Evolutionary conservation across 1,140 invertebrate species (phyloP), one percentile per base, ranked within the genome.

Genomic region (Halictus rubicundus): DNA sequence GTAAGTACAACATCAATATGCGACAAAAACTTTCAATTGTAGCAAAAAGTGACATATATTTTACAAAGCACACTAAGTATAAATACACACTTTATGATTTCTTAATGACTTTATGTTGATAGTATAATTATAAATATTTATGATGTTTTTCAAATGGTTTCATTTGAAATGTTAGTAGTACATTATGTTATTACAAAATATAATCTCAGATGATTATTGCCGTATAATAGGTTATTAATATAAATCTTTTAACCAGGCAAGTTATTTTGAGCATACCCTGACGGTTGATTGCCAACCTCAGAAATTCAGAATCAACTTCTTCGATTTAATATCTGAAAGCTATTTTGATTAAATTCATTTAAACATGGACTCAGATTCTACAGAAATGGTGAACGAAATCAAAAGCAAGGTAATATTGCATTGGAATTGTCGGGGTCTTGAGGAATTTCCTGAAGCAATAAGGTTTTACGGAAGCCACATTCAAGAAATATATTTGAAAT

Each of bases 401-500:
- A 86, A 80, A 71, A 78, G 76, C 25, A 92, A 90, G 80, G 42
- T 69, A 32, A 88, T 92, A 78, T 74, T 92, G 14, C 91, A 92
- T 27, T 92, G 91, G 90, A 92, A 91, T 79, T 92, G 88, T 75
- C 86, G 90, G 23, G 86, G 81, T 32, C 78, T 91, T 1, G 66
- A 32, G 9, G 81, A 90, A 75, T 73, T 92, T 52, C 91, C 90
- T 42, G 84, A 88, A 49, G 86, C 72, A 0, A 69, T 92, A 64
- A 86, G 87, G 80, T 61, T 68, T 23, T 80, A 83, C 27, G 89
- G 87, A 0, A 61, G 32, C n/a, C 80, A 91, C 9, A 69, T 92
- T 16, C 71, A 88, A 49, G 90, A 91, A 68, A 89, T 92, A 68
- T 92, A 92, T 80, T 80, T 92, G 7, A 92, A 92, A 54, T 89